Base-by-base conservation (phyloP, 2,888 invertebrate species). In the Calliopum simillimum region DNA sequence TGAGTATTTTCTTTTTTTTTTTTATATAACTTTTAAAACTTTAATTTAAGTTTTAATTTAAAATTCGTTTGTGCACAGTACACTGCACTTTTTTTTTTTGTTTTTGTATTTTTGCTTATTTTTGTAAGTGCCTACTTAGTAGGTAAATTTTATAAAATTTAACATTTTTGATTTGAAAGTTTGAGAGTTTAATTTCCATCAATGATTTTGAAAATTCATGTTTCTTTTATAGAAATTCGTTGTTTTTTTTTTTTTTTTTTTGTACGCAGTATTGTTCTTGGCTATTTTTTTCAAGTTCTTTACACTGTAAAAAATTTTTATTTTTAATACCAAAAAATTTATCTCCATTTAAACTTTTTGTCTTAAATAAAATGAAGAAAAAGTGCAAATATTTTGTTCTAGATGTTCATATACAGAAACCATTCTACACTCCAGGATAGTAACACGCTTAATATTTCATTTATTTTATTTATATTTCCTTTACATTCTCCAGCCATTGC, bases 1-100 rank as follows among this genome's bases (percentile, higher is more conserved):
- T 51, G 25, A 19, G 46, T 59, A n/a, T 46, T 23, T 65, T 64
- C 47, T 70, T 68, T 55, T 71, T 62, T 47, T 44, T 46, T 58
- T 47, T 70, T 62, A 53, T 63, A 25, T 56, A 61, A 68, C 11
- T 55, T 55, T 46, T 44, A 67, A 56, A 53, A 19, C 62, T 66
- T 68, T 55, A 11, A 62, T 65, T 64, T 65, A 8, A 16, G 12
- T 19, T 68, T 70, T 61, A 14, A 70, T 16, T 56, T 47, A 21
- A 56, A 51, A 33, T 44, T 25, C 51, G 21, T 46, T 49, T 64
- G 33, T n/a, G n/a, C n/a, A n/a, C n/a, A n/a, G n/a, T n/a, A n/a
- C n/a, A n/a, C n/a, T n/a, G n/a, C n/a, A n/a, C n/a, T n/a, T n/a
- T n/a, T n/a, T n/a, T n/a, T n/a, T n/a, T n/a, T n/a, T n/a, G n/a